Base-by-base conservation (phyloP, 2,888 invertebrate genomes). In the Cerastis leucographa region DNA sequence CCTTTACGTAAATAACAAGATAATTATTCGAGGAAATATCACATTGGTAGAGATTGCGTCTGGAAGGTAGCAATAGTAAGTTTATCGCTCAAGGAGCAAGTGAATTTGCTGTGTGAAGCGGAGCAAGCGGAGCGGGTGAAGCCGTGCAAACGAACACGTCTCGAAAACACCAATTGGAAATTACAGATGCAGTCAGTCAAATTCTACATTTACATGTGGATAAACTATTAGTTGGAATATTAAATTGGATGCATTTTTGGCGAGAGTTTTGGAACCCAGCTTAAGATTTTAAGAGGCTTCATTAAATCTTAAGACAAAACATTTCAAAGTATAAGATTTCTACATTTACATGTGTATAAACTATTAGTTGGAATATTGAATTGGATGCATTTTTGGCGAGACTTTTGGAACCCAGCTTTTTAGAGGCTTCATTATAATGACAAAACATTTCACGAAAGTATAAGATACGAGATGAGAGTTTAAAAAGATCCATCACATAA, bases 21-120 rank as follows among this genome's bases (percentile, higher is more conserved):
- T 71, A 64, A 73, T 42, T 35, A 74, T 77, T 70, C 61, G 66
- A 76, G 72, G 46, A 82, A 74, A 82, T 70, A 72, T 69, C 67
- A 71, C 64, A 54, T 69, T 35, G 51, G 56, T 62, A 70, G 54
- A 72, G 76, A 75, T 84, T 86, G 74, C 67, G 68, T 73, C 67
- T 75, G 71, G 73, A 74, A 77, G 84, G 81, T 73, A 71, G 75
- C 76, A 83, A 72, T 79, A 76, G 79, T 70, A 81, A 87, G 79
- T 76, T 85, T 76, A 80, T 76, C 78, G 81, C 71, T 71, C 78
- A 87, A 81, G 80, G 77, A 83, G 75, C 83, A 71, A 83, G 84
- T 86, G 82, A 83, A 91, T 91, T 90, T 90, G 86, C 88, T 85
- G 77, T 73, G 85, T 86, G 81, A 74, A 79, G 76, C 80, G 81